Evolutionary conservation across 64 coral and sea anemone species (phyloP), one percentile per base, ranked within the genome.

Genomic region (Astreopora myriophthalma): DNA sequence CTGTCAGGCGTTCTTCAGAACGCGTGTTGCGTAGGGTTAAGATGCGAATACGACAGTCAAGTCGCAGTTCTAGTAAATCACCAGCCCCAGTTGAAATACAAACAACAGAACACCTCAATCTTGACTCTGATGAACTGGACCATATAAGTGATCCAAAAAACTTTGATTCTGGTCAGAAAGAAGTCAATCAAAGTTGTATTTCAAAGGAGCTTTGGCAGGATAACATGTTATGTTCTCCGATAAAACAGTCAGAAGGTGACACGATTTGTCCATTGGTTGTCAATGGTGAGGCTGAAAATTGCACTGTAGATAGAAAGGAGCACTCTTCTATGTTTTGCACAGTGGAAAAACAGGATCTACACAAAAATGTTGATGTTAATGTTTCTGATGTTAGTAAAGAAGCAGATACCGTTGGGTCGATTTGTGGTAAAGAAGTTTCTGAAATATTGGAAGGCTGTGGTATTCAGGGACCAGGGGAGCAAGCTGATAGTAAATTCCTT

Each of bases 341-440:
- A 5, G 1, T 23, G 33, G 29, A 24, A 12, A 64, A 11, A 5
- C 32, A n/a, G 5, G 19, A 63, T 83, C 55, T 64, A 83, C 79
- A 83, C 38, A 83, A 13, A 38, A 19, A 40, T 6, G 6, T 83
- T 23, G 0, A 38, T 83, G 2, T 38, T 83, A 32, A 34, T 36
- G 48, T 19, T 35, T 8, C 33, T 28, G 20, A 25, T 36, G 79
- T 19, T 38, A 37, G 79, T 35, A 25, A 65, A 37, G 17, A 65
- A 35, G 24, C 12, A 7, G 4, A 36, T 81, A 7, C 58, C 35
- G 1, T 12, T n/a, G 79, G 65, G 37, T 2, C 36, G 22, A 36
- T 83, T 28, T 83, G 79, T 37, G 79, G 65, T 65, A 33, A 83
- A 62, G 79, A 83, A 58, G 79, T 63, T 65, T 37, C 55, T 63